Percentiles rank a stretch among this genome's conserved stretches.
Conservation (phyloP, 2,888 invertebrate genomes). For the Mythimna lalbum region DNA sequence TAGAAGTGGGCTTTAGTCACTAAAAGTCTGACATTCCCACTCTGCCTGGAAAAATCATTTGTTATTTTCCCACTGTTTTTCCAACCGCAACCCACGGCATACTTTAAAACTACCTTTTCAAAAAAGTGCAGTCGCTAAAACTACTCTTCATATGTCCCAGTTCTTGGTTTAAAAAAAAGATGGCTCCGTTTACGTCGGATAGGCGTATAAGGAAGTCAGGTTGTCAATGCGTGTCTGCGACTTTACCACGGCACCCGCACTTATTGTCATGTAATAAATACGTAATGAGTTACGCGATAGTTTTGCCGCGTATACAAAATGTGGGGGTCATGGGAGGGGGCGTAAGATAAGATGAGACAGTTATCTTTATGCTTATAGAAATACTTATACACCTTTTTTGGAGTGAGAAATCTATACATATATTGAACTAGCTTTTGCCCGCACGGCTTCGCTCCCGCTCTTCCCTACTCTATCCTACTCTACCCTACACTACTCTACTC, state of each 20-base stretch:
- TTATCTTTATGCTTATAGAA: not conserved
- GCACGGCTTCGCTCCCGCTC: no score
- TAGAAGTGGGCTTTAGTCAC: no score
- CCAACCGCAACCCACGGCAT: conserved; percentile 5
- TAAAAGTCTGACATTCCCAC: no score
- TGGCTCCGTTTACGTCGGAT: not conserved
- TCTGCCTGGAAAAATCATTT: no score
- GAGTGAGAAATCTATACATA: no score
- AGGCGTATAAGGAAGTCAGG: conserved; percentile 50
- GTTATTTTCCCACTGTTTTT: no score
- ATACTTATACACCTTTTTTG: no score
- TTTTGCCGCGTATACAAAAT: conserved; percentile 29
- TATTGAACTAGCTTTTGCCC: no score
- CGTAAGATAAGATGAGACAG: not conserved
- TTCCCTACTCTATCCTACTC: no score
- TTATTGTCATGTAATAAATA: conserved; percentile 66
- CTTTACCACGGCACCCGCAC: conserved; percentile 52
- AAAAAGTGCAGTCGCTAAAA: conserved; percentile 21
- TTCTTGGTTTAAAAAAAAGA: conserved; percentile 33
- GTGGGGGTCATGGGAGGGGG: conserved; percentile 8
- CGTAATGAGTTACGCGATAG: conserved; percentile 56
- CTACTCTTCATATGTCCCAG: conserved; percentile 1
- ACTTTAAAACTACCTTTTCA: not conserved
- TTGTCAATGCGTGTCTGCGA: conserved; percentile 40
- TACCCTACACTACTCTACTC: no score